Conservation (phyloP, 2,113 vertebrate species). For the Actenoides lindsayi region DNA sequence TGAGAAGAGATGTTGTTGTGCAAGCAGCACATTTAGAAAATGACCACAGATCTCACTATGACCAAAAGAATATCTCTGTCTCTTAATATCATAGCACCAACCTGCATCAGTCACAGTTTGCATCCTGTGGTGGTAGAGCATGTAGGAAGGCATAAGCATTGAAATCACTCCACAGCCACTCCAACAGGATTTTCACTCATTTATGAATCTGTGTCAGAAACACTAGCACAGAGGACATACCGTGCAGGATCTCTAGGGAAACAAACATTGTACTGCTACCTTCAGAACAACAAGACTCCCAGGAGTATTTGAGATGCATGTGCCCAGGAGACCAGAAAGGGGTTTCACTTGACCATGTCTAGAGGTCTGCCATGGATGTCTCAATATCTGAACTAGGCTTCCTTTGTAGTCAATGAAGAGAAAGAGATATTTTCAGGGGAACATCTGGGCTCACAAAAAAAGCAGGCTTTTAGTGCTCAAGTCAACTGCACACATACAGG, state of each 20-base stretch:
- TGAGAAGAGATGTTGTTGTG: background rate
- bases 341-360: background rate
- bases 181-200: background rate
- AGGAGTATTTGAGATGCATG: background rate
- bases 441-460: background rate
- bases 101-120: background rate
- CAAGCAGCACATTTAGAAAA: background rate
- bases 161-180: background rate
- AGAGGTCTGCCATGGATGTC: background rate
- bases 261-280: rapidly evolving
- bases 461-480: background rate
- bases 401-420: background rate
- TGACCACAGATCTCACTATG: background rate
- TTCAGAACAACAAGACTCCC: background rate
- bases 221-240: background rate
- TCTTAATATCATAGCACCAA: background rate
- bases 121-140: rapidly evolving
- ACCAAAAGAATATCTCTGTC: background rate
- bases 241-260: background rate
- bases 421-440: background rate
- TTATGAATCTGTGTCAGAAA: background rate
- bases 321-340: background rate
- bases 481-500: background rate
- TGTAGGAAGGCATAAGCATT: background rate
- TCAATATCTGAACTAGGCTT: background rate